phyloP scores from a whole-genome alignment of 2,888 invertebrate species.

The Nomada hirtipes region DNA sequence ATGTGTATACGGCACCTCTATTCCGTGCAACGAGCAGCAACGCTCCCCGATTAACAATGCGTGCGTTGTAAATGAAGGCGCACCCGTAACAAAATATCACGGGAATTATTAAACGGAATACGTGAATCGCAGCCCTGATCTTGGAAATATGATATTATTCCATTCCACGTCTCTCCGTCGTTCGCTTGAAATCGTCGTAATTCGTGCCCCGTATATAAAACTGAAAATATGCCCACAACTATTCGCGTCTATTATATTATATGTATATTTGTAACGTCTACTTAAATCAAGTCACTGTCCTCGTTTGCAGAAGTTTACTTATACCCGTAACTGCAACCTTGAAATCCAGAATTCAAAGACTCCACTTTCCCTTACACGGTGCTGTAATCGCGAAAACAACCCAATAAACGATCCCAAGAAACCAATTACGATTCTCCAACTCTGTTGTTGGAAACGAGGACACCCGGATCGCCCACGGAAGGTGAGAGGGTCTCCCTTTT shows the following conservation, averaged over 20 bases:
- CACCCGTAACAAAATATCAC: constrained; percentile 57
- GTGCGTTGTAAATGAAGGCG: constrained; percentile 52
- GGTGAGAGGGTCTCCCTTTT: constrained; percentile 18
- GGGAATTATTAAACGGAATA: constrained; percentile 63
- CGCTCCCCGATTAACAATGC: constrained; percentile 67
- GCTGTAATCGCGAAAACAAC: constrained; percentile 43
- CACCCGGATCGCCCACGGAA: constrained; percentile 55
- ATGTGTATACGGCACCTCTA: constrained; percentile 50
- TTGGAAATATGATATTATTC: constrained; percentile 19
- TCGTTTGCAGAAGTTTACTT: too few relatives aligned
- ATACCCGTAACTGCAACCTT: too few relatives aligned
- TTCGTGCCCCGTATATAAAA: not conserved
- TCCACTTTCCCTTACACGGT: not conserved
- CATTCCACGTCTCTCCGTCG: not conserved
- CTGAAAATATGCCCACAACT: not conserved
- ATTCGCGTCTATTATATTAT: not conserved
- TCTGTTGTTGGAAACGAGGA: constrained; percentile 60
- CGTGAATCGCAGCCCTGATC: constrained; percentile 20
- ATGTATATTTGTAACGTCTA: too few relatives aligned
- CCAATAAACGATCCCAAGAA: constrained; percentile 57
- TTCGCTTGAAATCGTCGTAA: constrained; percentile 4
- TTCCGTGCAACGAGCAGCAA: constrained; percentile 29
- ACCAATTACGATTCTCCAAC: constrained; percentile 64
- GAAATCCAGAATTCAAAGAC: not conserved
- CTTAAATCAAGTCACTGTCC: too few relatives aligned